Base-by-base conservation (phyloP, 2,113 vertebrate species). In the Pseudorasbora parva region DNA sequence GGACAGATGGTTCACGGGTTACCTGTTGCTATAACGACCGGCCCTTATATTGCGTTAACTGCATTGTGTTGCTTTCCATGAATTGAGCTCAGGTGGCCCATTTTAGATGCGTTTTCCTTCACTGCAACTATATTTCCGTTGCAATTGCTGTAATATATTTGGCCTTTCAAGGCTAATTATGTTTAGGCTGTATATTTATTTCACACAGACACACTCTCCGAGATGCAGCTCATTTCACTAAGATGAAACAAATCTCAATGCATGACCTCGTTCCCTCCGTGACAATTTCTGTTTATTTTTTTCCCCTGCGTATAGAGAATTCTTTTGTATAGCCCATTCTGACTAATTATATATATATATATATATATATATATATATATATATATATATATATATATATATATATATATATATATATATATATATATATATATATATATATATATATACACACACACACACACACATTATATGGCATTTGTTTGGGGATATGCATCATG, bases 1-100 rank as follows among this genome's bases (percentile, higher is more conserved):
- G 78, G 84, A 68, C 82, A 82, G 82, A 78, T 83, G 86, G 82
- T 69, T 85, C 84, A 71, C 66, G 51, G 79, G 80, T 82, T 74
- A 83, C 86, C 84, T 87, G 86, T 87, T 87, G 86, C 81, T 82
- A 85, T 87, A 87, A 82, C 43, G 81, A 83, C 83, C 57, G 54
- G 27, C n/a, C 64, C 49, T 69, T 33, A 71, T 64, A 77, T 76
- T 64, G 64, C 59, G 73, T 72, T 84, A 84, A 84, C 77, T 72
- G 68, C 74, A 56, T 49, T 71, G 74, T 79, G 64, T 84, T 62
- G 66, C 62, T 79, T 51, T 57, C 83, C 21, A 9, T 30, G 74
- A 62, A 59, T 25, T 33, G 77, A 85, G 84, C 84, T 85, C 80
- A 85, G 75, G 76, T 85, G 86, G 80, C 21, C 45, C 23, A 14